Percentiles rank a stretch among this genome's conserved stretches.
Conservation (phyloP, 1,140 invertebrate species). For the Conopomorpha cramerella region DNA sequence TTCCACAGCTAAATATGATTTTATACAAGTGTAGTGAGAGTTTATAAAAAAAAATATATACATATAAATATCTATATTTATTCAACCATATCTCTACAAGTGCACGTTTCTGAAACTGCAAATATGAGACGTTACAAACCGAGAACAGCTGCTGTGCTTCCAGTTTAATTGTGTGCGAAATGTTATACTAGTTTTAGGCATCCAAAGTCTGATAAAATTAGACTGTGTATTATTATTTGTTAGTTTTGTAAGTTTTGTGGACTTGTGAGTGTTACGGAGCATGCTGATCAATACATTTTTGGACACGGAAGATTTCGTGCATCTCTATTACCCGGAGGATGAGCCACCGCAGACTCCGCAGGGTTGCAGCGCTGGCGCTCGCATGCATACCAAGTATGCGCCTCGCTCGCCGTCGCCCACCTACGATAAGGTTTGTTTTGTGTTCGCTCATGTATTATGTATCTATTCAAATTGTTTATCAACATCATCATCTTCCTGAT, state of each 20-base stretch:
- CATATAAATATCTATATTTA: constrained; percentile 15
- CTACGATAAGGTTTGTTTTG: constrained; percentile 30
- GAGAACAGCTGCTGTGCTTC: constrained; percentile 27
- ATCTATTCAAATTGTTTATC: too few relatives aligned
- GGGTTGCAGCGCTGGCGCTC: constrained; percentile 41
- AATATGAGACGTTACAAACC: constrained; percentile 41
- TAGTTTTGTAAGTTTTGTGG: constrained; percentile 18
- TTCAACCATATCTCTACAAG: too few relatives aligned
- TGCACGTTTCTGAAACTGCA: too few relatives aligned
- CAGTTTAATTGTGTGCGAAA: constrained; percentile 20
- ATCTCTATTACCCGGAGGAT: constrained; percentile 50
- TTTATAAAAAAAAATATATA: constrained; percentile 22
- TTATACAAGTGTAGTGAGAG: constrained; percentile 38
- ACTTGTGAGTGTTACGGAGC: constrained; percentile 16
- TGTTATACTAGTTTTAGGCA: constrained; percentile 27
- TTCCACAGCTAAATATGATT: constrained; percentile 51
- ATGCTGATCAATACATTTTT: constrained; percentile 55
- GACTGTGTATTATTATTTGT: constrained; percentile 28
- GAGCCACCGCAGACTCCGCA: constrained; percentile 29
- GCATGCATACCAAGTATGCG: constrained; percentile 42
- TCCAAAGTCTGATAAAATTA: constrained; percentile 35
- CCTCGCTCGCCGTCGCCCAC: constrained; percentile 34
- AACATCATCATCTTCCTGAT: too few relatives aligned
- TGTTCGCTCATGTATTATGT: too few relatives aligned
- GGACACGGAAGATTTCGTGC: constrained; percentile 57